These are phyloP conservation scores for Cliona cf. orientalis DNA, from an alignment of 37 sponge, comb jelly and placozoan genomes.

Conservation along the genomic window DNA sequence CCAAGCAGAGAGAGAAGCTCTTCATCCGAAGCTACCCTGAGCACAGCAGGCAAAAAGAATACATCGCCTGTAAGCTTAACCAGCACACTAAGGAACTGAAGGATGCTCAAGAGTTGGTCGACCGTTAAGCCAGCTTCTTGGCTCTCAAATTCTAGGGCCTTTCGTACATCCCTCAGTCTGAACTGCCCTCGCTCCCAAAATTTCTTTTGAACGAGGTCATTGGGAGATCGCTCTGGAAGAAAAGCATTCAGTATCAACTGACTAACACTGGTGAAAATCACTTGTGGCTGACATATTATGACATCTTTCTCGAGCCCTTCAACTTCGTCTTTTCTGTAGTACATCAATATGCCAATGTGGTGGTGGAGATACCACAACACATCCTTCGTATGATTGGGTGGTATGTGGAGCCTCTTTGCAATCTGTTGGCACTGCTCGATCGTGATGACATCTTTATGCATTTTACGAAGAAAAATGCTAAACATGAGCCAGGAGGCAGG, in stretches of 20 bases:
- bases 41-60: constrained; percentile 1
- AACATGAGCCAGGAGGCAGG: constrained; percentile 15
- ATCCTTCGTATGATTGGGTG: neutral
- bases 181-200: constrained; percentile 12
- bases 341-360: constrained; percentile 8
- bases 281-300: constrained; percentile 20
- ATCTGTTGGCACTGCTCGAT: neutral
- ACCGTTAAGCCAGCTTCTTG: neutral
- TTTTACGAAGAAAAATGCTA: constrained; percentile 14
- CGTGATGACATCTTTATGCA: neutral
- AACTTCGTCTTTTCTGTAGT: constrained; percentile 15
- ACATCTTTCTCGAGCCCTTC: neutral
- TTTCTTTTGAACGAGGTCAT: neutral
- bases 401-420: neutral
- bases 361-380: constrained; percentile 31
- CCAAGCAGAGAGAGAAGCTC: neutral
- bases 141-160: neutral
- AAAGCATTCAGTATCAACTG: constrained; percentile 9
- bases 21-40: neutral
- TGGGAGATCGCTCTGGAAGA: neutral
- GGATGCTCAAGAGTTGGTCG: neutral
- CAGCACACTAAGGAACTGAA: neutral
- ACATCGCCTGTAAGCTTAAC: neutral
- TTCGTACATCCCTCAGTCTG: neutral
- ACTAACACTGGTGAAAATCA: constrained; percentile 10